Evolutionary conservation across 1,140 invertebrate species (phyloP), one percentile per base, ranked within the genome.

Genomic region (Lordiphosa collinella): DNA sequence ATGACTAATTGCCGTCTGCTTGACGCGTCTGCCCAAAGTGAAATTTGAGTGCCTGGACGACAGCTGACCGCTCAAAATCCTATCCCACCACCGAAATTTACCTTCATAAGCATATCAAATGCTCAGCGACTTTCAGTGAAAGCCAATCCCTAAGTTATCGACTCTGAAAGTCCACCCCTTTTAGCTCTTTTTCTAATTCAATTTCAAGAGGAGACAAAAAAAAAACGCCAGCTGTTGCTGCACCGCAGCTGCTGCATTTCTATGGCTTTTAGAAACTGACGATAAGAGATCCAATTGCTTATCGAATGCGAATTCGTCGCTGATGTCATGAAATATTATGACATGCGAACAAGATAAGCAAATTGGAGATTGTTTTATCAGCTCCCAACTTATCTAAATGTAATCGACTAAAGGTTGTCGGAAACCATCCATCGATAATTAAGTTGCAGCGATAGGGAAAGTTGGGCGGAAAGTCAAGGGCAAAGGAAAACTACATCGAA

Each of bases 251-350:
- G 78, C 49, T 61, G 59, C 54, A 76, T 72, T 67, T 67, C 34
- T 67, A 67, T 67, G 63, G 63, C 18, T 67, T 67, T 32, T 66
- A 44, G 43, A 29, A 47, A 60, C 29, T 48, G 59, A 38, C 50
- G 76, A 82, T 76, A 80, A 67, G 61, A 76, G 66, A 76, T 76
- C 76, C 36, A 63, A 53, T 71, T 58, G 58, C 48, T 60, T 71
- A 69, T 65, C 61, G 36, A 52, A 54, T 66, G 18, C 53, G 46
- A 46, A 35, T 38, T 59, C 12, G 14, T 4, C n/a, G 47, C 50
- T 71, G 63, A 82, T 67, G 66, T 84, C 78, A 80, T 80, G 71
- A 61, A 80, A 67, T 75, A 54, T 60, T 80, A 53, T 56, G 58
- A 47, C 40, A 46, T 53, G 2, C 3, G 11, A 18, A 51, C 10